Evolutionary conservation across 2,113 vertebrate genomes (phyloP), one percentile per base, ranked within the genome.

Genomic region (Channa argus): DNA sequence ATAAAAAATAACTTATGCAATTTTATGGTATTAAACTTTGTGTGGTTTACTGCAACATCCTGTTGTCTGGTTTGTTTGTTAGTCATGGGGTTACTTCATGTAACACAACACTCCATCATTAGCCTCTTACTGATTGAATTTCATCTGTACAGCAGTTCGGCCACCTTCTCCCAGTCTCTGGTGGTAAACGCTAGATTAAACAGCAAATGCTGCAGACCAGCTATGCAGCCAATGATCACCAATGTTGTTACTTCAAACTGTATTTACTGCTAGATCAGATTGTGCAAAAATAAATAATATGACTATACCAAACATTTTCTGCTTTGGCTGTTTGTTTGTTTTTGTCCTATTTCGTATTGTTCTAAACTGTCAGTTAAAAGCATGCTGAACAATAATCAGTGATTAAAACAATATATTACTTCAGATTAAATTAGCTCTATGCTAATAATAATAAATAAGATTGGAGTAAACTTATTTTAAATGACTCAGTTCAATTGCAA

Each of bases 71-170:
- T 24, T 24, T 24, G 24, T 24, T 24, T 24, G 24, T 24, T 24
- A 24, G 24, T 24, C 24, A 24, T 2, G 24, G 53, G 46, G 56
- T 54, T 60, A 52, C 66, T 71, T 69, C 61, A 79, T 79, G 86
- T 73, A 91, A 90, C 59, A 44, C 4, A 77, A 88, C 69, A 55
- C 82, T 44, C n/a, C 43, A 55, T 67, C 50, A 51, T 70, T 63
- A 76, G 63, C 64, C 63, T 76, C 64, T 77, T 58, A 66, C 61
- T 86, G 73, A 77, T 84, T 81, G 36, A 68, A 77, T 90, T 92
- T 81, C 70, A 65, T 70, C 74, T 0, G 33, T 63, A 41, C 67
- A 83, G 86, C 84, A 78, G 56, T 77, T 50, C 44, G 65, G 36
- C 34, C 39, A 12, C 55, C 43, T 39, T 41, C 52, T 61, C 34